Evolutionary conservation across 2,888 invertebrate genomes (phyloP), one percentile per base, ranked within the genome.

Genomic region (Tanytarsus gracilentus): DNA sequence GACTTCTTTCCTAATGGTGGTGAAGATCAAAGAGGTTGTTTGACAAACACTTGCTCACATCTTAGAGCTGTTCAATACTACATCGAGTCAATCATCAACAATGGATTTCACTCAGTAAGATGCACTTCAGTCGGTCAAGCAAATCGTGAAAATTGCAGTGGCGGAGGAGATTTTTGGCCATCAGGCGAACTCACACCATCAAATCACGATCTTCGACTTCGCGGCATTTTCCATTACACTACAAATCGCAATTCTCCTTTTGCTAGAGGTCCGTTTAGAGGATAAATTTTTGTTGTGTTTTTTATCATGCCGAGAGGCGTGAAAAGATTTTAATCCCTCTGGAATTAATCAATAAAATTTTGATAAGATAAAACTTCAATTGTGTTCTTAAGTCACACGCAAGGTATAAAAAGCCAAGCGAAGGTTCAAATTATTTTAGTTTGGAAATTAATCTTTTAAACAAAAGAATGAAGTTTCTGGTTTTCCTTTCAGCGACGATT

Each of bases 1-100:
- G 72, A 74, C 26, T 75, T 75, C 63, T 74, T 71, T 61, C 73
- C 73, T 1, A 75, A 75, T 55, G 71, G 67, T 27, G 75, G 75
- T 1, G 60, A 33, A 16, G 63, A 62, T 6, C 75, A 75, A 64
- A 71, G 73, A 53, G 75, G 76, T 61, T 71, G 73, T 61, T 0
- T 61, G 0, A 14, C 40, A 8, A 61, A 59, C n/a, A 67, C 63
- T 30, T 72, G 72, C 61, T 71, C 72, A 0, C 72, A 72, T 62
- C 67, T 69, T n/a, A 66, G 72, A 0, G 66, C 71, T 25, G 69
- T 71, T 53, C 66, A 67, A 62, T 40, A 26, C 4, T 72, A 70
- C 56, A 69, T 69, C 39, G 72, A 72, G 61, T 72, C 71, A 30
- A 52, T 52, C 7, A 68, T 27, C 36, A 9, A 18, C 18, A 33